These are phyloP conservation scores for Pterocles burchelli DNA, from an alignment of 2,113 vertebrate genomes.

Conservation along the genomic window DNA sequence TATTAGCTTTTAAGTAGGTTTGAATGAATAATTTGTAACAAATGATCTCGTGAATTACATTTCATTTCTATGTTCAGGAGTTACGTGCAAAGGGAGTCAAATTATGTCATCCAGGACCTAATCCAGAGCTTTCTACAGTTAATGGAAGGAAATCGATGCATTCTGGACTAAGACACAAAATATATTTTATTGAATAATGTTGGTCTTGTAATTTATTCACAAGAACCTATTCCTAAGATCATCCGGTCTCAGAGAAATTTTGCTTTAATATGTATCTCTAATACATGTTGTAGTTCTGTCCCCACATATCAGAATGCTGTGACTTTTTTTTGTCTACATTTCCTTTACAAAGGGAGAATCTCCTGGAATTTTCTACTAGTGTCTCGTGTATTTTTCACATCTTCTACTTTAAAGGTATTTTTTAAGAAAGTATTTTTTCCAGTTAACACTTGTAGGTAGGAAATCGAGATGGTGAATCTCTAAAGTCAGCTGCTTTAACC, in stretches of 20 bases:
- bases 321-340: not conserved
- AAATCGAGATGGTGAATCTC: not conserved
- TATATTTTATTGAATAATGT: not conserved
- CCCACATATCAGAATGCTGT: not conserved
- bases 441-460: not conserved
- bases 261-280: not conserved
- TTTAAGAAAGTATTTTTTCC: not conserved
- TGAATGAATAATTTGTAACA: not conserved
- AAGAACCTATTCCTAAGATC: not conserved
- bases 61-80: not conserved
- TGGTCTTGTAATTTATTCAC: not conserved
- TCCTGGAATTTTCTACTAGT: not conserved
- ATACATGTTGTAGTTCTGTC: not conserved
- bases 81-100: not conserved
- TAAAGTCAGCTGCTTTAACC: not conserved
- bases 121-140: not conserved
- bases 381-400: not conserved
- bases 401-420: not conserved
- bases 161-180: not conserved
- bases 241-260: not conserved
- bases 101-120: not conserved
- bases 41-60: not conserved
- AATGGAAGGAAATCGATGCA: not conserved
- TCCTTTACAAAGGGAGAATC: not conserved
- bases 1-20: not conserved